Evolutionary conservation across 2,888 invertebrate genomes (phyloP).

Genomic region (Octodonta nipae): DNA sequence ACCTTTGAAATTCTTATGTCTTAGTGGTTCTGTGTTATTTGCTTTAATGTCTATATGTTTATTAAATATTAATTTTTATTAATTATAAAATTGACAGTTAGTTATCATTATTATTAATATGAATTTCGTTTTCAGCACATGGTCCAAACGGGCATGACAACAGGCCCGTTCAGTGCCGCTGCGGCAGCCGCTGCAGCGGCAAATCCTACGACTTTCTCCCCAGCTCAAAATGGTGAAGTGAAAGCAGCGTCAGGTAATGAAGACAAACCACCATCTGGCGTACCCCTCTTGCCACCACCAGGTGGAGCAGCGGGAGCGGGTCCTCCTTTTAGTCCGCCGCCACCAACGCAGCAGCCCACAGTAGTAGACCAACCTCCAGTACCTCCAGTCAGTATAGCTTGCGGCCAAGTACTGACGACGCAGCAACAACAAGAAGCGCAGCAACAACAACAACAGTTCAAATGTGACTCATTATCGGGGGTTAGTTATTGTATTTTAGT

Average conservation of each 20-base stretch:
- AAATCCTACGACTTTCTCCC: constrained; percentile 16
- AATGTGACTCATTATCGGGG: constrained; percentile 18
- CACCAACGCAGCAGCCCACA: constrained; percentile 30
- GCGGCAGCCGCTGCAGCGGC: constrained; percentile 8
- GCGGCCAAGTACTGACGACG: constrained; percentile 27
- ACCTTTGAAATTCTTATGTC: no score
- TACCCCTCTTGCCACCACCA: constrained; percentile 38
- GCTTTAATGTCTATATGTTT: no score
- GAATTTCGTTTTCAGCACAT: constrained; percentile 68
- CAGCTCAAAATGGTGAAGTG: constrained; percentile 37
- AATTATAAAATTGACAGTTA: no score
- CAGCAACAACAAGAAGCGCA: constrained; percentile 27
- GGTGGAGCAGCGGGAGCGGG: constrained; percentile 28
- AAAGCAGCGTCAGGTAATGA: constrained; percentile 26
- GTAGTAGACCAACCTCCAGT: constrained; percentile 26
- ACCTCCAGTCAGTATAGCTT: constrained; percentile 30
- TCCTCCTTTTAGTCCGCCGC: constrained; percentile 34
- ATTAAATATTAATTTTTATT: no score
- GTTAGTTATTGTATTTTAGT: constrained; percentile 7
- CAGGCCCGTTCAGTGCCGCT: constrained; percentile 51
- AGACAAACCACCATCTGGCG: constrained; percentile 32
- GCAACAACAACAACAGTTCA: constrained; percentile 27
- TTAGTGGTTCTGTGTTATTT: no score
- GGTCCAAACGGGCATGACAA: constrained; percentile 83
- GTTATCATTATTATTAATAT: no score